Evolutionary conservation across 2,888 invertebrate species (phyloP), one percentile per base, ranked within the genome.

Genomic region (Diaphora mendica): DNA sequence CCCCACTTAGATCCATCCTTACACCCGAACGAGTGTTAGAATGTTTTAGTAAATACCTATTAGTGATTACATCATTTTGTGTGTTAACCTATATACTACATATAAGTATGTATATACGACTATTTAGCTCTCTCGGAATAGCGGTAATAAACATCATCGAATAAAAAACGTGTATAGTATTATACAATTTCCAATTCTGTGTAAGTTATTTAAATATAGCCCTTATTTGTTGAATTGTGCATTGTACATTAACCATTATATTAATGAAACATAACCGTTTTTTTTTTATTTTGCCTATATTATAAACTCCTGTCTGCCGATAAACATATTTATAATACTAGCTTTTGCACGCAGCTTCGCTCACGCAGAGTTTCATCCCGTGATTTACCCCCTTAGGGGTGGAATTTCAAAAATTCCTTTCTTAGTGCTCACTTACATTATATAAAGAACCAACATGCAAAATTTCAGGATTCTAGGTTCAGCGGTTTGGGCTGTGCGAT

Each of bases 121-220:
- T 59, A 65, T 39, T n/a, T 69, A 73, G 70, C 51, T 70, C 76
- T 74, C 48, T 83, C 77, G 69, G 80, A 83, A 83, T 76, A 78
- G 66, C 48, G 48, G 73, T 26, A 48, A 64, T 15, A 75, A 74
- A 30, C 48, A 77, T 77, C 75, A 83, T 78, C 78, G 77, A 80
- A 80, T 35, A 75, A 67, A 72, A 81, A 71, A 75, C 75, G 75
- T 82, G 72, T 81, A 79, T 77, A 81, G 77, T 79, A 76, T 83
- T 74, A 76, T 72, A 81, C 72, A 77, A 72, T 79, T 78, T 77
- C 82, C 81, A 79, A 76, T 77, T 75, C 64, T 77, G 67, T 78
- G 70, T 82, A 81, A 79, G 72, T 77, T 77, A 70, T 69, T 73
- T 75, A 70, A 70, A 62, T 70, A 71, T 68, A 74, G 71, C 55